These are phyloP conservation scores for Apaloderma vittatum DNA, from an alignment of 2,113 vertebrate species.

Conservation along the genomic window DNA sequence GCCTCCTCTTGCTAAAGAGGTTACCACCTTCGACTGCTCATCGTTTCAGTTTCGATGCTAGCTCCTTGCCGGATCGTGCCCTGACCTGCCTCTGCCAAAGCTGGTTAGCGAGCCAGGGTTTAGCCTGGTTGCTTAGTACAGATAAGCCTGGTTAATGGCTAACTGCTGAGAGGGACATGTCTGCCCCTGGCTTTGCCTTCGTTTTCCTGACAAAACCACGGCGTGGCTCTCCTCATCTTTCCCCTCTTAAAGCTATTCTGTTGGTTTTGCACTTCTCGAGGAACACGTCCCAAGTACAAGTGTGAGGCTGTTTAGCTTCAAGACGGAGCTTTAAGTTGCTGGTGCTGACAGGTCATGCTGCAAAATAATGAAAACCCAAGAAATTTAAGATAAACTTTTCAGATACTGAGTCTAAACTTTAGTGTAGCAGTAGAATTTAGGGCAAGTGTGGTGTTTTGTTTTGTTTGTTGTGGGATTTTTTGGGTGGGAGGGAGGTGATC, in stretches of 20 bases:
- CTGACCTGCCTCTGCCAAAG: neutral
- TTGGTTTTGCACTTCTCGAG: accelerated
- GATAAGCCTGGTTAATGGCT: neutral
- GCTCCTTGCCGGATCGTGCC: neutral
- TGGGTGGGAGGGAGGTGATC: too few relatives aligned
- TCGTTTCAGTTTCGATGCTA: neutral
- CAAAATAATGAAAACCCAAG: neutral
- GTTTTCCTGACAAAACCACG: neutral
- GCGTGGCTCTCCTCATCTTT: neutral
- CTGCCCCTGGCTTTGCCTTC: neutral
- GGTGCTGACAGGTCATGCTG: neutral
- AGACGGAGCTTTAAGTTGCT: neutral
- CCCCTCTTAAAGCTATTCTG: neutral
- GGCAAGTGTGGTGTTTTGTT: neutral
- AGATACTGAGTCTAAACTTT: neutral
- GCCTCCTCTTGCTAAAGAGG: neutral
- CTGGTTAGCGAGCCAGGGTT: neutral
- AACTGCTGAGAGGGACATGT: neutral
- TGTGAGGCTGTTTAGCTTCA: neutral
- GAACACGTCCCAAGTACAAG: accelerated
- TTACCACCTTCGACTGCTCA: conserved; percentile 11
- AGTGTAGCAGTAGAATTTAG: neutral
- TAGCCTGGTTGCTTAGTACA: neutral
- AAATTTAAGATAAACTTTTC: neutral
- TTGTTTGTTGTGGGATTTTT: neutral